These are phyloP conservation scores for Anodontia alba DNA, from an alignment of 2,888 invertebrate genomes.

Conservation along the genomic window DNA sequence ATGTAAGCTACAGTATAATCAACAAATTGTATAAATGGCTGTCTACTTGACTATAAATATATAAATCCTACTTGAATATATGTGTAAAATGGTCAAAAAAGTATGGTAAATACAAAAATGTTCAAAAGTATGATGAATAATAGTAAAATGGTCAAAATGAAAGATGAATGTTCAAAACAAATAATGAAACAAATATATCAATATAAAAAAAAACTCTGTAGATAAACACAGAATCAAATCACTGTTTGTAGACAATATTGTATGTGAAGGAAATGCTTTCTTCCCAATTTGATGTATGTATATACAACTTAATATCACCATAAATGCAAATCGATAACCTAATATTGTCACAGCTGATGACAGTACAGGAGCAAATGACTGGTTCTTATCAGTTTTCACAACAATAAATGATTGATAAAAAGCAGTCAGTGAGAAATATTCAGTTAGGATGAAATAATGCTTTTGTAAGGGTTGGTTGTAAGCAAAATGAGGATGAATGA, in stretches of 20 bases:
- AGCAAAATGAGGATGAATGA: background rate
- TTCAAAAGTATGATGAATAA: slow-evolving; percentile 9
- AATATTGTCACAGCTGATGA: background rate
- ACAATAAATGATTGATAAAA: background rate
- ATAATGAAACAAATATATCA: background rate
- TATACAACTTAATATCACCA: background rate
- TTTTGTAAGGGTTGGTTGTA: background rate
- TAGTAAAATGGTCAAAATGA: background rate
- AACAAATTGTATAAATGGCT: background rate
- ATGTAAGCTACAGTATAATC: background rate
- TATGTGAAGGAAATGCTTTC: slow-evolving; percentile 1
- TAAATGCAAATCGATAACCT: background rate
- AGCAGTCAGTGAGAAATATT: background rate
- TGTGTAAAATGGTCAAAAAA: slow-evolving; percentile 10
- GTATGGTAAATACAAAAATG: background rate
- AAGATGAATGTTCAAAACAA: slow-evolving; percentile 1
- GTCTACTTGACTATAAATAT: background rate
- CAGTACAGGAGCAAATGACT: background rate
- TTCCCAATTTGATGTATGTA: background rate
- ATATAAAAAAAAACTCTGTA: background rate
- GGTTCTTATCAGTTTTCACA: too few relatives aligned
- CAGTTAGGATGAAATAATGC: background rate
- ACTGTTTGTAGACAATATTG: background rate
- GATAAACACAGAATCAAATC: slow-evolving; percentile 1
- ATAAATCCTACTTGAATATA: background rate